These are phyloP conservation scores for Eugnorisma glareosa DNA, from an alignment of 2,888 invertebrate genomes.

Conservation along the genomic window DNA sequence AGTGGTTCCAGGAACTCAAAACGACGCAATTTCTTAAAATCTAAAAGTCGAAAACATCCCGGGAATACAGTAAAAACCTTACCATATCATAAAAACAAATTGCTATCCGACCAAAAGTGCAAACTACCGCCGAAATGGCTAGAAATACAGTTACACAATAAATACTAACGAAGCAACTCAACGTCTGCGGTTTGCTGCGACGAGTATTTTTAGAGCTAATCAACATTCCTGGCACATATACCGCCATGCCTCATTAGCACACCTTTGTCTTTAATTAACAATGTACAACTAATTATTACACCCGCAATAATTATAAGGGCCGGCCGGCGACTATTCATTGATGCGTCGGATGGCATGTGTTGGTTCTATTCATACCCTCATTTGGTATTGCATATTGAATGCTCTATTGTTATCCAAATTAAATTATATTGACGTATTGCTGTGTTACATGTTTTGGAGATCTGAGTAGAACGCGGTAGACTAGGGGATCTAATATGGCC, in stretches of 20 bases:
- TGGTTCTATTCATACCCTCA: slow-evolving; percentile 21
- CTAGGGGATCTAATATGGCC: neutral
- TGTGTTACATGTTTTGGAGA: too few relatives aligned
- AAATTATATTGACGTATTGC: slow-evolving; percentile 6
- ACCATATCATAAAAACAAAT: slow-evolving; percentile 12
- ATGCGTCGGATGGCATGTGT: slow-evolving; percentile 3
- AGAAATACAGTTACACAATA: slow-evolving; percentile 72
- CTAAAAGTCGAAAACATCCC: neutral
- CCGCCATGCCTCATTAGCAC: slow-evolving; percentile 74
- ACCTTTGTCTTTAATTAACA: slow-evolving; percentile 79
- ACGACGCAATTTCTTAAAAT: neutral
- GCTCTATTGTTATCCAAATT: slow-evolving; percentile 25
- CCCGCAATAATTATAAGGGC: slow-evolving; percentile 55
- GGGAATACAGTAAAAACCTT: neutral
- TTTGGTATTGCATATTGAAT: slow-evolving; percentile 26
- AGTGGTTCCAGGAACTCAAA: neutral
- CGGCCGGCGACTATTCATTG: slow-evolving; percentile 16
- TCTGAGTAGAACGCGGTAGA: neutral
- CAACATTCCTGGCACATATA: slow-evolving; percentile 79
- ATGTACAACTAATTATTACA: slow-evolving; percentile 65
- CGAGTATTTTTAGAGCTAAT: slow-evolving; percentile 81
- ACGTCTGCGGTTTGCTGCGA: slow-evolving; percentile 72
- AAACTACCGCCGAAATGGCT: slow-evolving; percentile 33
- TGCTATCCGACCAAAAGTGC: slow-evolving; percentile 21
- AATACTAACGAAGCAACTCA: slow-evolving; percentile 81